Base-by-base conservation (phyloP, 1,140 invertebrate genomes). In the Panagrolaimus sp. region DNA sequence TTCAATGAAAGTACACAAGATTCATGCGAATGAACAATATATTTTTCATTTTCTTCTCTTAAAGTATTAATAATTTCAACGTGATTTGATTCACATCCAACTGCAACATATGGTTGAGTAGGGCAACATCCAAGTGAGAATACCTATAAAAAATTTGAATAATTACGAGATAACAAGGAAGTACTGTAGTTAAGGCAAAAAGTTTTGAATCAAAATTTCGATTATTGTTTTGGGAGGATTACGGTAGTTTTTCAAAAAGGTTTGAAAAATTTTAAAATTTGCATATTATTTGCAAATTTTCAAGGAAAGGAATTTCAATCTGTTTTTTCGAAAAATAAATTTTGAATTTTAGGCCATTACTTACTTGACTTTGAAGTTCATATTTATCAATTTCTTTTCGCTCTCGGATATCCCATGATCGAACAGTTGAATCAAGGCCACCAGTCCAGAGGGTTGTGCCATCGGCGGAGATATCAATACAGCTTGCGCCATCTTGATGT, bases 81-180 rank as follows among this genome's bases (percentile, higher is more conserved):
- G 84, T 95, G 92, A 21, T 91, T 95, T 38, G 71, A 73, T 63
- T 85, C 85, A 80, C 84, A 87, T 84, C 95, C 95, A 44, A 98
- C 95, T 32, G 95, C 95, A 26, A 98, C 86, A 94, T 94, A 98
- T 73, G 97, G 94, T 0, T 94, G 94, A 48, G 91, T 93, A 1
- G 95, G 95, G 86, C 94, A 98, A 84, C 96, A 97, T 43, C 94
- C 94, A 24, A 98, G 87, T 28, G 94, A 97, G 86, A 98, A 94
- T 76, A 94, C 93, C 87, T 98, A 93, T 73, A 91, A 92, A 80
- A 88, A 63, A 10, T 10, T 32, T 4, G 2, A 12, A 66, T 5
- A n/a, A n/a, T n/a, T n/a, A n/a, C n/a, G 32, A 38, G 32, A 7
- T 38, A 38, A 38, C 7, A 7, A 38, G 7, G n/a, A n/a, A n/a